phyloP scores from a whole-genome alignment of 2,113 vertebrate genomes.

The Cyanoderma ruficeps region DNA sequence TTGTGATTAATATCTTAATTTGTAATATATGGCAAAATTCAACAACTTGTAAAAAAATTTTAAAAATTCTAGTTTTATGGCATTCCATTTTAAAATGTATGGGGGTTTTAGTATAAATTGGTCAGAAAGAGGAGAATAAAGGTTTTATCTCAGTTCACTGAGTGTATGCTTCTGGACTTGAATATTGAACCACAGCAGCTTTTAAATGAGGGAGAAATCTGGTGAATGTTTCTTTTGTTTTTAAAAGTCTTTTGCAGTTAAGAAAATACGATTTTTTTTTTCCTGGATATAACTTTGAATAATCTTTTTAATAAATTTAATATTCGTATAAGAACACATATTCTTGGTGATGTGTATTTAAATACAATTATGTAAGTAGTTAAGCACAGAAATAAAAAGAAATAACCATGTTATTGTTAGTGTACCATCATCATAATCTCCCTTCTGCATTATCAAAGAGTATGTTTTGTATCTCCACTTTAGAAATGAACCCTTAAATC shows the following conservation, averaged over 20 bases:
- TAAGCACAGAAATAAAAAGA: neutral
- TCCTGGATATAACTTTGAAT: neutral
- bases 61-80: neutral
- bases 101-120: neutral
- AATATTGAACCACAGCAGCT: fast-evolving
- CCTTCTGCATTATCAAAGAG: neutral
- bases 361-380: neutral
- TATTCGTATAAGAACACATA: neutral
- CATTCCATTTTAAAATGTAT: neutral
- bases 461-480: neutral
- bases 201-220: neutral
- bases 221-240: fast-evolving
- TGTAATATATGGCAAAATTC: neutral
- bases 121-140: neutral
- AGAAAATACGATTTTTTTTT: neutral
- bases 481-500: neutral
- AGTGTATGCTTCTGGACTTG: neutral
- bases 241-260: neutral
- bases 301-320: neutral
- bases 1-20: neutral
- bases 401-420: neutral
- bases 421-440: neutral
- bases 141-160: neutral
- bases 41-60: neutral
- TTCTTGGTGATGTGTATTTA: neutral